These are phyloP conservation scores for Nothocercus nigrocapillus DNA, from an alignment of 2,113 vertebrate species.

Conservation along the genomic window DNA sequence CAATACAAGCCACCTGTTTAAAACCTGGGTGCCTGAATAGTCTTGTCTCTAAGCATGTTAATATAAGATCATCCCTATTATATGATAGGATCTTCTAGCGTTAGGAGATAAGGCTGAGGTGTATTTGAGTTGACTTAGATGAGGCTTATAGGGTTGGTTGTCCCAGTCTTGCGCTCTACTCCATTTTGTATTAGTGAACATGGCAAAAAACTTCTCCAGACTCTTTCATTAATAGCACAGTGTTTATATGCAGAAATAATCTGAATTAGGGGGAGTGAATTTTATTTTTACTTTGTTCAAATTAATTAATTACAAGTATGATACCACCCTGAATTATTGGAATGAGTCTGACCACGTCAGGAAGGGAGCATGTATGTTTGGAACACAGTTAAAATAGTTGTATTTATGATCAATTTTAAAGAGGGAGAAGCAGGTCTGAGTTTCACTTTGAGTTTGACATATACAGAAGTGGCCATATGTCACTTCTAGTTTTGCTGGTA, in stretches of 20 bases:
- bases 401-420: background rate
- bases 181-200: background rate
- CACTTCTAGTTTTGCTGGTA: background rate
- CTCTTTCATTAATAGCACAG: background rate
- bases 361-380: background rate
- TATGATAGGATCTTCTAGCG: background rate
- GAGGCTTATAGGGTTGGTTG: background rate
- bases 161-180: background rate
- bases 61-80: background rate
- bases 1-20: background rate
- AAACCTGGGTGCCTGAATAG: background rate
- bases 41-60: background rate
- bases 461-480: background rate
- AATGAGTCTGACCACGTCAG: background rate
- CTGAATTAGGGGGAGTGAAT: background rate
- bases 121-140: background rate
- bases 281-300: background rate
- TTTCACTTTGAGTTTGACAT: background rate
- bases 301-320: background rate
- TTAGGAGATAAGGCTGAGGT: background rate
- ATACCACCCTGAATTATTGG: background rate
- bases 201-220: background rate
- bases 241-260: background rate
- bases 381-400: background rate
- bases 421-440: background rate